Conservation (phyloP, 1,140 invertebrate genomes). For the Gerris buenoi region DNA sequence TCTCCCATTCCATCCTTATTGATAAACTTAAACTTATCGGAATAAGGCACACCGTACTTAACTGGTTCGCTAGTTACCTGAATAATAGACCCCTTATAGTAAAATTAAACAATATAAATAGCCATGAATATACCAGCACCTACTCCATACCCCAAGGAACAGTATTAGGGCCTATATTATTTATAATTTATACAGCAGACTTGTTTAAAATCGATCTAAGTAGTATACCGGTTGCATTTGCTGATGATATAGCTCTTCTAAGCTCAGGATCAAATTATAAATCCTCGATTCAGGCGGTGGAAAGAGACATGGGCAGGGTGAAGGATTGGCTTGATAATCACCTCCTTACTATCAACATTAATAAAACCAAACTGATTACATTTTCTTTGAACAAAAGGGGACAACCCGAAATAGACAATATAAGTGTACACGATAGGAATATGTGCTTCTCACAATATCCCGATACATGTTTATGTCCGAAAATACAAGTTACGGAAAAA, state of each 20-base stretch:
- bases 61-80: not conserved
- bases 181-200: not conserved
- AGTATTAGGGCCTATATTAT: not conserved
- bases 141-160: not conserved
- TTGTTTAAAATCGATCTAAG: not conserved
- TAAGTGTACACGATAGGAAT: not conserved
- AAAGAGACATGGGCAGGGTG: not conserved
- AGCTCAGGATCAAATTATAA: not conserved
- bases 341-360: not conserved
- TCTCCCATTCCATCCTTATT: not conserved
- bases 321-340: not conserved
- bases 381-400: not conserved
- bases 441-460: not conserved
- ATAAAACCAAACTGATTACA: not conserved
- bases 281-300: not conserved
- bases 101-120: not conserved
- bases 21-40: not conserved
- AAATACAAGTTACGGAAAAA: not conserved
- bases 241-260: not conserved
- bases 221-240: not conserved
- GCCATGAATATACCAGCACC: not conserved
- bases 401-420: not conserved
- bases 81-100: not conserved
- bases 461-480: not conserved
- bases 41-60: not conserved